phyloP scores from a whole-genome alignment of 2,888 invertebrate genomes.

The Himalopsyche tibetana region DNA sequence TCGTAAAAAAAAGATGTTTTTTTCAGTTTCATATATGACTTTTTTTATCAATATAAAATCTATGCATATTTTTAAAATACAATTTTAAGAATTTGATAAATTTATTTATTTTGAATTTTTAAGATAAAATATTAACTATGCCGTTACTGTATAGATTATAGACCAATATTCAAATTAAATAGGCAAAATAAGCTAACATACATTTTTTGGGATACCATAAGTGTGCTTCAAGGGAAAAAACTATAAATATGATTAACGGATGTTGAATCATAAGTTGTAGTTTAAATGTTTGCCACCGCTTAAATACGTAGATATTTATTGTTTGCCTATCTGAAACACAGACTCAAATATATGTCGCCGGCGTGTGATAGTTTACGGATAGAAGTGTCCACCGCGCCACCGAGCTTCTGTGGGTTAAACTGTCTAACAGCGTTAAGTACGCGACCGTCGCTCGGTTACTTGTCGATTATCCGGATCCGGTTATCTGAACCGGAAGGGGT shows the following conservation, averaged over 20 bases:
- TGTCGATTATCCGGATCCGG: neutral
- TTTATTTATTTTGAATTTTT: neutral
- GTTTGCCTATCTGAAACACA: neutral
- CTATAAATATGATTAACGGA: no score
- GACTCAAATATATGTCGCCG: neutral
- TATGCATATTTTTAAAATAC: no score
- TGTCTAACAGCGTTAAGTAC: slow-evolving; percentile 22
- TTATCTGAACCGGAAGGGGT: slow-evolving; percentile 2
- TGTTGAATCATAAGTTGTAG: no score
- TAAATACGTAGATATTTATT: neutral
- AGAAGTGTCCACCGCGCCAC: slow-evolving; percentile 99
- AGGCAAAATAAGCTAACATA: no score
- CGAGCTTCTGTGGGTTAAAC: slow-evolving; percentile 72
- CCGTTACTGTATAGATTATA: no score
- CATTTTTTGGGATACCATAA: no score
- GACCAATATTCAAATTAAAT: no score
- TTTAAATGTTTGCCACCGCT: neutral
- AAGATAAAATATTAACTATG: neutral
- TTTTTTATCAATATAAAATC: no score
- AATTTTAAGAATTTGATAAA: neutral
- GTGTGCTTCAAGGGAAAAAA: no score
- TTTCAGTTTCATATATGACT: no score
- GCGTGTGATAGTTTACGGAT: slow-evolving; percentile 73
- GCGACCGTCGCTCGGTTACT: neutral
- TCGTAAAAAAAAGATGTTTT: no score